A percentile compares a stretch with the other conserved stretches of the same genome.
Evolutionary conservation across 2,797 vertebrate genomes (phyloP).

Genomic region (Acanthopagrus latus): DNA sequence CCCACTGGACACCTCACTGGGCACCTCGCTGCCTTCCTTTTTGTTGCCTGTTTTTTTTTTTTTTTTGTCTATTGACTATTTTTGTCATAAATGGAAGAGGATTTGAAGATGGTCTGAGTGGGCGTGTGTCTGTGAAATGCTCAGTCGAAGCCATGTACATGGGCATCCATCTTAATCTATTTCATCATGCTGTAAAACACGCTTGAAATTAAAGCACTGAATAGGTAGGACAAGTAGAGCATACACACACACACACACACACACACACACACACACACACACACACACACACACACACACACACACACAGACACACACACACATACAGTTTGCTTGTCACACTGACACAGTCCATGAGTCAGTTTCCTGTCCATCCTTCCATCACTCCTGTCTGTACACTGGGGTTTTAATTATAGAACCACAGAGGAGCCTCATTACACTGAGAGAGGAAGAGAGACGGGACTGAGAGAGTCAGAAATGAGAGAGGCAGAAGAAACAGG

Average conservation of each 20-base stretch:
- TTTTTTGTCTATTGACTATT: conserved; percentile 27
- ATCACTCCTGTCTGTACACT: conserved; percentile 63
- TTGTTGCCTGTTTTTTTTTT: conserved; percentile 8
- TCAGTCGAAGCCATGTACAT: conserved; percentile 31
- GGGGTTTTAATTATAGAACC: conserved; percentile 78
- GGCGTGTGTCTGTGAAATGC: conserved; percentile 26
- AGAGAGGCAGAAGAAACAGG: conserved; percentile 40
- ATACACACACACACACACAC: conserved; percentile 15
- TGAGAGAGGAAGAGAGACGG: conserved; percentile 36
- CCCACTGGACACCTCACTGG: conserved; percentile 26
- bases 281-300: conserved; percentile 27
- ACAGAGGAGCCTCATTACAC: conserved; percentile 69
- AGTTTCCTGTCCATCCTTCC: conserved; percentile 67
- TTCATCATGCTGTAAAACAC: conserved; percentile 61
- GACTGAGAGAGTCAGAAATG: conserved; percentile 42
- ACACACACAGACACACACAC: conserved; percentile 18
- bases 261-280: conserved; percentile 29
- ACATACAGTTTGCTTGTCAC: conserved; percentile 48
- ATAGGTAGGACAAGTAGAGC: conserved; percentile 59
- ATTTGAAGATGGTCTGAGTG: conserved; percentile 31
- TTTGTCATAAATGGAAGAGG: conserved; percentile 15
- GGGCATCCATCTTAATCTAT: conserved; percentile 53
- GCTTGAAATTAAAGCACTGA: conserved; percentile 62
- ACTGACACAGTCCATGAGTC: conserved; percentile 63
- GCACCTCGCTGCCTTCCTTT: conserved; percentile 21